Conservation (phyloP, 92 coral and sea anemone species). For the Porites evermanni region DNA sequence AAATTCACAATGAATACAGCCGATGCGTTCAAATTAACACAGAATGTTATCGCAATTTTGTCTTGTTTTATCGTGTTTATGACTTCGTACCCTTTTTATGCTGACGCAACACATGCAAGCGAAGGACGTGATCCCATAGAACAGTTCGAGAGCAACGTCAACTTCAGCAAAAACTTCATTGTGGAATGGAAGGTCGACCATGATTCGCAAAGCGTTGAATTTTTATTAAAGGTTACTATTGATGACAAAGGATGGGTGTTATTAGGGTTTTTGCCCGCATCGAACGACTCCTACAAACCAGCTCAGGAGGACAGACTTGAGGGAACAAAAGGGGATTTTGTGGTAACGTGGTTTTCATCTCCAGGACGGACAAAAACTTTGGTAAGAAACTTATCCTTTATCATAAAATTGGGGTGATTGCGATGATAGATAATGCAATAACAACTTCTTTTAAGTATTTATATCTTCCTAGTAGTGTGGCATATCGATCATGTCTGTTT, state of each 20-base stretch:
- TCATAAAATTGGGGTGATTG: neutral
- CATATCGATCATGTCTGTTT: too few species aligned
- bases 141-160: conserved; percentile 7
- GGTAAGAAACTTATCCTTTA: conserved; percentile 19
- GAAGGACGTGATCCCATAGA: neutral
- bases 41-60: neutral
- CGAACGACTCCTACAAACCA: conserved; percentile 7
- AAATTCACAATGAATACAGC: neutral
- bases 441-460: neutral
- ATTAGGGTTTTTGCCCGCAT: conserved; percentile 68
- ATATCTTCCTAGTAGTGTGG: too few species aligned
- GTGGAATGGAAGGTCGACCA: conserved; percentile 64
- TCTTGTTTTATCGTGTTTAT: neutral
- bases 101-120: conserved; percentile 17
- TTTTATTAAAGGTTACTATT: conserved; percentile 40
- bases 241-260: conserved; percentile 75
- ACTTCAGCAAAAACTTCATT: conserved; percentile 34
- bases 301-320: neutral
- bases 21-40: conserved; percentile 1
- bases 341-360: conserved; percentile 47
- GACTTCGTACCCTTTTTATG: neutral
- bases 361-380: conserved; percentile 20
- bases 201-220: conserved; percentile 35
- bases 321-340: conserved; percentile 54
- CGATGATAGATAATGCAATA: neutral